Conservation (phyloP, 2,888 invertebrate genomes). For the Teinopalpus imperialis region DNA sequence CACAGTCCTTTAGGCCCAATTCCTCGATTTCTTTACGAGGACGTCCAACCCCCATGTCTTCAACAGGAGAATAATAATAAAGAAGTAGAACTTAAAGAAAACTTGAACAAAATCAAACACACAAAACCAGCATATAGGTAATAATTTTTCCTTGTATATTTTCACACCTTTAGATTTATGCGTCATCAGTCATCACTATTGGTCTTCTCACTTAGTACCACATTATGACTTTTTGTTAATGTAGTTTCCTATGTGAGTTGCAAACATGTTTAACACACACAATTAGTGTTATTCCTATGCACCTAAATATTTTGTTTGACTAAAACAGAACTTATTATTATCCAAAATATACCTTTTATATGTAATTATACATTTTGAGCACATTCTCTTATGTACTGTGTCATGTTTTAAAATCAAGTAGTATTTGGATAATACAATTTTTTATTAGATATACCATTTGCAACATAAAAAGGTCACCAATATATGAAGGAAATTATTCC, state of each 20-base stretch:
- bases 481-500: too few relatives aligned
- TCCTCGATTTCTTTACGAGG: conserved; percentile 74
- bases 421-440: too few relatives aligned
- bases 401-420: too few relatives aligned
- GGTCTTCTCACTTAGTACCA: conserved; percentile 20
- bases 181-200: conserved; percentile 31
- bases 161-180: conserved; percentile 35
- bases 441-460: too few relatives aligned
- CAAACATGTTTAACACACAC: too few relatives aligned
- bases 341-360: too few relatives aligned
- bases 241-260: not conserved
- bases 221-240: conserved; percentile 16
- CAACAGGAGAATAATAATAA: conserved; percentile 75
- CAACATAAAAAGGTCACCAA: too few relatives aligned
- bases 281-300: too few relatives aligned
- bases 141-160: conserved; percentile 42
- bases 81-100: conserved; percentile 68
- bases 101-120: conserved; percentile 74
- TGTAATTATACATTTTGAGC: too few relatives aligned
- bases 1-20: conserved; percentile 76
- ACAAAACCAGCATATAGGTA: conserved; percentile 83
- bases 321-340: too few relatives aligned
- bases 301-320: too few relatives aligned
- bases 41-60: conserved; percentile 66
- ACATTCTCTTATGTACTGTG: too few relatives aligned